Evolutionary conservation across 2,888 invertebrate genomes (phyloP), one percentile per base, ranked within the genome.

Genomic region (Operophtera brumata): DNA sequence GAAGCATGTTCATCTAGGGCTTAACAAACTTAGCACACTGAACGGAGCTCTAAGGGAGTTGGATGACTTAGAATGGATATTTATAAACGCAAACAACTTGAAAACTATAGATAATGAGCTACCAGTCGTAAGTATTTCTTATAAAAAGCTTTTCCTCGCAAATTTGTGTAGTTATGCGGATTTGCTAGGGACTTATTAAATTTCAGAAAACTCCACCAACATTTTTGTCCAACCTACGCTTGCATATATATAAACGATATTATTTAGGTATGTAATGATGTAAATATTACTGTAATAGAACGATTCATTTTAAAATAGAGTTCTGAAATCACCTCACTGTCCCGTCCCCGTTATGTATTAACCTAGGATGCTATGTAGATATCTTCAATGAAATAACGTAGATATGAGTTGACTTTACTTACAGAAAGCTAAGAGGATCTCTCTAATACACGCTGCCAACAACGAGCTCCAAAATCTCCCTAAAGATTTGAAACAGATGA

Each of bases 41-140:
- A 96, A 96, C 74, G 94, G 94, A n/a, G 95, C 95, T 0, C 79
- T 96, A n/a, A 91, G 93, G 58, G 93, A 94, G 53, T 83, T 96
- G 44, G 92, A 93, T 57, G 92, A 94, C 57, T 83, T 96, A 57
- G 93, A 94, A 70, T 95, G 96, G 93, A 90, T 96, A 43, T 94
- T 96, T 66, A 92, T 96, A 45, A 96, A 96, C 73, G 91, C 93
- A 50, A 96, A 96, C 79, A 92, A 94, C 65, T 86, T 96, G 53
- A 92, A 92, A 55, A 91, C 93, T 26, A 87, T 96, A 66, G 96
- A 96, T 43, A 93, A 93, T 41, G 94, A 96, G 80, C 78, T 96
- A 59, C 96, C 96, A 1, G 88, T 92, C 61, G 92, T 92, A 73
- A 92, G 92, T 66, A 40, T 28, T 10, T 14, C 12, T 11, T 34